Percentiles rank a stretch among this genome's conserved stretches.
These are phyloP conservation scores for Ceratina australensis DNA, from an alignment of 1,140 invertebrate species.

Conservation along the genomic window DNA sequence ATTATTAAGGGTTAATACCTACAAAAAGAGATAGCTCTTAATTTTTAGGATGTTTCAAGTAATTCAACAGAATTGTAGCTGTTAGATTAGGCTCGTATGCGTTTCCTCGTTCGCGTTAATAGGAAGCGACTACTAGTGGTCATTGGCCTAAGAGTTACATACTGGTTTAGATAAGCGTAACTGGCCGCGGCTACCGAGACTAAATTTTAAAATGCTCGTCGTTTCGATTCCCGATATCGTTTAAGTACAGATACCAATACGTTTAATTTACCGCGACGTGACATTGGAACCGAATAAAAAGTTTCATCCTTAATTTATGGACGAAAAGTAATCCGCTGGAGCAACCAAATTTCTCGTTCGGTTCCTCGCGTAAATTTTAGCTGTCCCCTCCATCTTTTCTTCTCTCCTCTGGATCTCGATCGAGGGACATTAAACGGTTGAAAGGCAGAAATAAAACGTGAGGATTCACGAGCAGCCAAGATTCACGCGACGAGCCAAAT, in stretches of 20 bases:
- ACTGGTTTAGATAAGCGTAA: not conserved
- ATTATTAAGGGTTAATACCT: too few relatives aligned
- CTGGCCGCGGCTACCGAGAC: not conserved
- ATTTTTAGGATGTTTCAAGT: constrained; percentile 6
- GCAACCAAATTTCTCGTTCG: constrained; percentile 33
- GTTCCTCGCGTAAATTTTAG: constrained; percentile 55
- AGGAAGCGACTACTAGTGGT: constrained; percentile 10
- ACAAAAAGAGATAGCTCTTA: not conserved
- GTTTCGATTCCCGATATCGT: not conserved
- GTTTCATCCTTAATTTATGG: not conserved
- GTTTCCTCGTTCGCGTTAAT: constrained; percentile 27
- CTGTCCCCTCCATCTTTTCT: not conserved
- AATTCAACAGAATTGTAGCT: not conserved
- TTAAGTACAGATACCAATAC: too few relatives aligned
- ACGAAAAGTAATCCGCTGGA: constrained; percentile 39
- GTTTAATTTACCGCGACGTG: too few relatives aligned
- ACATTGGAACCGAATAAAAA: constrained; percentile 34
- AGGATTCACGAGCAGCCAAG: constrained; percentile 42
- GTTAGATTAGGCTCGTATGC: not conserved
- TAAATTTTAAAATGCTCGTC: not conserved
- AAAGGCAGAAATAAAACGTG: constrained; percentile 54
- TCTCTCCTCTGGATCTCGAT: not conserved
- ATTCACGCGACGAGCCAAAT: constrained; percentile 49
- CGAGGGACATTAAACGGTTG: constrained; percentile 18
- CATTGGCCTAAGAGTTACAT: constrained; percentile 10